Base-by-base conservation (phyloP, 2,888 invertebrate species). In the Keiferia lycopersicella region DNA sequence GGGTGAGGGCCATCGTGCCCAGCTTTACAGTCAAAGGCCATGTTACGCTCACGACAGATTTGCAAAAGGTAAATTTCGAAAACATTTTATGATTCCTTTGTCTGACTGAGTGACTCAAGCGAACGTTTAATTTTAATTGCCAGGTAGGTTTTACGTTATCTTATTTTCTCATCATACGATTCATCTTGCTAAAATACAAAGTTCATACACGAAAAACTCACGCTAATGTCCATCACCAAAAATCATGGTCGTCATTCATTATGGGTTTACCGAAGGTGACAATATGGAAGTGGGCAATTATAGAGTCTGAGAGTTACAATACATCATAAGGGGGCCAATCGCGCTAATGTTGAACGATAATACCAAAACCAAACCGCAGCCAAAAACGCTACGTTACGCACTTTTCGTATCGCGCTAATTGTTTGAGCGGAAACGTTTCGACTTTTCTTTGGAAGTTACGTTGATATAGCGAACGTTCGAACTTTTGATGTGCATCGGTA, bases 11-110 rank as follows among this genome's bases (percentile, higher is more conserved):
- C 0, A 93, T 95, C 38, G 95, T 97, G 66, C 97, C 97, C 0
- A 96, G 96, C 74, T 97, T 97, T 78, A 95, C 93, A 81, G 92
- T 96, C 22, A 95, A 95, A 68, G 96, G 96, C 58, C 95, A 95
- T 73, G 94, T 96, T 70, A 94, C 95, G 60, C 89, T 97, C 61
- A 96, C 96, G n/a, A 94, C 95, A 62, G 95, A 95, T 75, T 91
- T 97, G 67, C 96, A 96, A 82, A 95, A 95, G 93, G 97, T 96
- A 88, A 92, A 89, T 60, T 38, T 14, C 12, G 10, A 20, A 8
- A 51, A 51, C 14, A 39, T 38, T 20, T n/a, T 12, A 26, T 53
- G 3, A 53, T 26, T 26, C 4, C 53, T 20, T 30, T 53, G 22
- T 51, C 51, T 51, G 50, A 50, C 26, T 34, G 8, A 34, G 34